A percentile compares a stretch with the other conserved stretches of the same genome.
Conservation (phyloP, 2,113 vertebrate genomes). For the Leptobrachium ailaonicum region DNA sequence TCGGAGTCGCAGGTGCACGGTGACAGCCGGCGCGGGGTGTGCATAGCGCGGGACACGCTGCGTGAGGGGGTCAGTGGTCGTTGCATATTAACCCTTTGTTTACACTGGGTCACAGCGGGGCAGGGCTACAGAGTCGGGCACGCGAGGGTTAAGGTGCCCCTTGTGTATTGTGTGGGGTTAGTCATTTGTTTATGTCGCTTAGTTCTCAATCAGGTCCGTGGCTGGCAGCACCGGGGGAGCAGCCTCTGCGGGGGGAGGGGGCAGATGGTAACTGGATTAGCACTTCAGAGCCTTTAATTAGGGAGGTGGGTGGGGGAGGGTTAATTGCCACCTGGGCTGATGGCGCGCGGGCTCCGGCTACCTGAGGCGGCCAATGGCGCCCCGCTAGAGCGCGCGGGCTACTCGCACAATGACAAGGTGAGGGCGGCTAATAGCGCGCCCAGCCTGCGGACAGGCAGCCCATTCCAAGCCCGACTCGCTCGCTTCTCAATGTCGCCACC, state of each 20-base stretch:
- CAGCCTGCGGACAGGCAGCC: background rate
- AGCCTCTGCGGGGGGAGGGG: constrained; percentile 17
- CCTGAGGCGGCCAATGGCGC: constrained; percentile 10
- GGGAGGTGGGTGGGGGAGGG: constrained; percentile 39
- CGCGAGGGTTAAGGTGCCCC: constrained; percentile 28
- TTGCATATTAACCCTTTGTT: too few relatives aligned
- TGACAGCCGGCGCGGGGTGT: too few relatives aligned
- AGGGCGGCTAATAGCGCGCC: background rate
- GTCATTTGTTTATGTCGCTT: constrained; percentile 36
- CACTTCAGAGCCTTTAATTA: constrained; percentile 46
- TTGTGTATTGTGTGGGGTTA: constrained; percentile 11
- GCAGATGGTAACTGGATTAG: constrained; percentile 48
- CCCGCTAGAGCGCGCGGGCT: background rate
- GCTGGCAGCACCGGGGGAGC: constrained; percentile 29
- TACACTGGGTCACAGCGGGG: too few relatives aligned
- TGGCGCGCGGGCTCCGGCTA: background rate
- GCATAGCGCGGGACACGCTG: too few relatives aligned
- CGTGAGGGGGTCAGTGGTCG: too few relatives aligned
- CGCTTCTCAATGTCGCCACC: constrained; percentile 11
- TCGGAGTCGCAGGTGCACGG: too few relatives aligned
- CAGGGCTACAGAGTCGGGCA: background rate
- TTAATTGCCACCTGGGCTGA: constrained; percentile 34
- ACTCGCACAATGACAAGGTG: background rate
- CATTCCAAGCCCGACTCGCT: constrained; percentile 17
- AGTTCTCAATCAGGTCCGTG: constrained; percentile 34